Conservation (phyloP, 2,888 invertebrate genomes). For the Lacanobia oleracea region DNA sequence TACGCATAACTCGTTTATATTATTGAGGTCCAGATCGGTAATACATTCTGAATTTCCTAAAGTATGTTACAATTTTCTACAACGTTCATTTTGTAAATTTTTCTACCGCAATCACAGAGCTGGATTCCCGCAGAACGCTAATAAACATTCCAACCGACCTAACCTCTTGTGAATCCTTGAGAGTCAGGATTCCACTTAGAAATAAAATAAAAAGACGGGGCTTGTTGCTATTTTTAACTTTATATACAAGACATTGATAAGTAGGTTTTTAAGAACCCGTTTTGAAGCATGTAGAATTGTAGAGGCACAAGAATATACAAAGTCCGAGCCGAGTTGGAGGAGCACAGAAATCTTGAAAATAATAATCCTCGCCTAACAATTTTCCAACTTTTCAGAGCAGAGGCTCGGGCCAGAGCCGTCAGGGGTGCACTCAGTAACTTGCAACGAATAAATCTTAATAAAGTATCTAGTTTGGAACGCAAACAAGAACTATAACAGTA, state of each 20-base stretch:
- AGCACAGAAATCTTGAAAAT: slow-evolving; percentile 51
- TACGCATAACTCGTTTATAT: slow-evolving; percentile 66
- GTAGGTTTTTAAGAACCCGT: slow-evolving; percentile 57
- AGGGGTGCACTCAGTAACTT: slow-evolving; percentile 37
- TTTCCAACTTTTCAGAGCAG: slow-evolving; percentile 57
- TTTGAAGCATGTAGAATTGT: slow-evolving; percentile 49
- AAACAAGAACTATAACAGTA: slow-evolving; percentile 24
- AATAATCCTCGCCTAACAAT: slow-evolving; percentile 60
- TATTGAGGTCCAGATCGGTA: slow-evolving; percentile 27
- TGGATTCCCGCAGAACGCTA: slow-evolving; percentile 44
- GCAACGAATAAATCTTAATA: slow-evolving; percentile 42
- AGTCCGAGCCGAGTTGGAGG: slow-evolving; percentile 28
- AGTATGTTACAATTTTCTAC: slow-evolving; percentile 14
- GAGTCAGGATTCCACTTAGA: slow-evolving; percentile 51
- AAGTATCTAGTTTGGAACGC: slow-evolving; percentile 24
- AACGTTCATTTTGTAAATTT: slow-evolving; percentile 31
- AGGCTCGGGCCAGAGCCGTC: slow-evolving; percentile 38
- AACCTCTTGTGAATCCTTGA: slow-evolving; percentile 48
- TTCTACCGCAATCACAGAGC: slow-evolving; percentile 29
- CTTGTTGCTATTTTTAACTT: slow-evolving; percentile 58
- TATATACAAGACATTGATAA: slow-evolving; percentile 57
- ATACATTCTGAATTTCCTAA: slow-evolving; percentile 15
- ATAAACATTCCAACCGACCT: slow-evolving; percentile 59
- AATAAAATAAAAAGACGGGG: slow-evolving; percentile 54
- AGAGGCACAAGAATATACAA: slow-evolving; percentile 44